Evolutionary conservation across 2,888 invertebrate genomes (phyloP).

Genomic region (Spodoptera littoralis): DNA sequence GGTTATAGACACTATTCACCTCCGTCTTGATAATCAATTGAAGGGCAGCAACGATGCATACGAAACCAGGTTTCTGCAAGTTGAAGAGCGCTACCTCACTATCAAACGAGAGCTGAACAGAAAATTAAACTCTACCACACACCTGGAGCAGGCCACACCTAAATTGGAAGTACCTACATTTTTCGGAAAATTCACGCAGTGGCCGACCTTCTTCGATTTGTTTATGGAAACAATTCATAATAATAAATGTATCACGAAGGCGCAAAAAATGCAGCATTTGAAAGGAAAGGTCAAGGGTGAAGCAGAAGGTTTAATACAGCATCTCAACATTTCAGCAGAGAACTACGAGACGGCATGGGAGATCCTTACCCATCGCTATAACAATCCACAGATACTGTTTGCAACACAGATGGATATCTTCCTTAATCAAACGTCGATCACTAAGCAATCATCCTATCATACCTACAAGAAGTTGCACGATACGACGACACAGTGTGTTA

Average conservation of each 20-base stretch:
- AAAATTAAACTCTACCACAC: too few species aligned
- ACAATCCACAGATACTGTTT: conserved; percentile 10
- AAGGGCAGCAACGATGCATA: too few species aligned
- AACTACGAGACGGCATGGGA: conserved; percentile 11
- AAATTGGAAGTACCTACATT: conserved; percentile 10
- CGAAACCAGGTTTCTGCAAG: too few species aligned
- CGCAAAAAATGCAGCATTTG: conserved; percentile 14
- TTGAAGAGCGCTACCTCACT: too few species aligned
- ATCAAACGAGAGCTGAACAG: too few species aligned
- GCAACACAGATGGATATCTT: conserved; percentile 8
- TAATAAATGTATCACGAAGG: conserved; percentile 2
- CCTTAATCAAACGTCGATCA: conserved; percentile 8
- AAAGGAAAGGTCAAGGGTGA: conserved; percentile 3
- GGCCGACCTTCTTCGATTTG: conserved; percentile 10
- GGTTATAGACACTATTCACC: neutral
- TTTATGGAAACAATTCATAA: conserved; percentile 9
- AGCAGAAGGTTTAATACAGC: conserved; percentile 5
- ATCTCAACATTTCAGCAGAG: neutral
- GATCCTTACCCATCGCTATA: conserved; percentile 6
- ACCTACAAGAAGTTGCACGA: conserved; percentile 11
- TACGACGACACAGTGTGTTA: conserved; percentile 7
- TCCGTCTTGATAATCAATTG: too few species aligned
- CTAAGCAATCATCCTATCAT: too few species aligned
- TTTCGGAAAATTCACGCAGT: conserved; percentile 2
- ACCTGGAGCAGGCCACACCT: neutral